Evolutionary conservation across 1,140 invertebrate genomes (phyloP).

Genomic region (Drosophila orosa): DNA sequence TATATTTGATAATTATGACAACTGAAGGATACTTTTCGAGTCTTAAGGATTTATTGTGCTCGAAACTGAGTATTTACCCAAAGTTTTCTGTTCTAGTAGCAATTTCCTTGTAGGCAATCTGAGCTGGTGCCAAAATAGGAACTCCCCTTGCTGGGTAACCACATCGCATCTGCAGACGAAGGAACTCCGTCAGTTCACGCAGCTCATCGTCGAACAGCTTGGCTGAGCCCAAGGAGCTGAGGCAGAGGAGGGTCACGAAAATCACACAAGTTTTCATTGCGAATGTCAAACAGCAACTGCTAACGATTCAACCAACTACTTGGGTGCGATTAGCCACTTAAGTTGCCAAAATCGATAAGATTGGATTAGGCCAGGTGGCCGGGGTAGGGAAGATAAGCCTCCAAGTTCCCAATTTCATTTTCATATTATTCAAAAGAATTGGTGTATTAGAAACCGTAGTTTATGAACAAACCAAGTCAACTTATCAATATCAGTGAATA

Average conservation of each 20-base stretch:
- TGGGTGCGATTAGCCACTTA: slow-evolving; percentile 43
- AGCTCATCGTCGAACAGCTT: slow-evolving; percentile 74
- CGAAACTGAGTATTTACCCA: slow-evolving; percentile 33
- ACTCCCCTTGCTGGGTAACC: slow-evolving; percentile 66
- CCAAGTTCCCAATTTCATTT: slow-evolving; percentile 7
- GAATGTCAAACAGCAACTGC: slow-evolving; percentile 32
- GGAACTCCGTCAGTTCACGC: slow-evolving; percentile 71
- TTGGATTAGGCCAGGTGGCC: slow-evolving; percentile 46
- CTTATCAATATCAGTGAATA: neutral
- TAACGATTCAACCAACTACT: neutral
- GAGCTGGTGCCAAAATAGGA: slow-evolving; percentile 67
- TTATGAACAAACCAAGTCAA: neutral
- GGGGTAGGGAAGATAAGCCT: slow-evolving; percentile 1
- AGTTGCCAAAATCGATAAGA: slow-evolving; percentile 30
- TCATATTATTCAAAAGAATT: neutral
- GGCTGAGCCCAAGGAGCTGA: slow-evolving; percentile 42
- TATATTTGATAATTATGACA: neutral
- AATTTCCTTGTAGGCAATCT: slow-evolving; percentile 46
- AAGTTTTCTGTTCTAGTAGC: slow-evolving; percentile 17
- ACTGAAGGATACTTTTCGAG: neutral
- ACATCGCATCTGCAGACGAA: slow-evolving; percentile 77
- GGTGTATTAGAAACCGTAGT: neutral
- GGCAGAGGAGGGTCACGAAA: slow-evolving; percentile 41
- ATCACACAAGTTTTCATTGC: slow-evolving; percentile 50
- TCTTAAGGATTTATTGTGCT: neutral